A percentile compares a stretch with the other conserved stretches of the same genome.
These are phyloP conservation scores for Chaenocephalus aceratus DNA, from an alignment of 2,113 vertebrate genomes.

Conservation along the genomic window DNA sequence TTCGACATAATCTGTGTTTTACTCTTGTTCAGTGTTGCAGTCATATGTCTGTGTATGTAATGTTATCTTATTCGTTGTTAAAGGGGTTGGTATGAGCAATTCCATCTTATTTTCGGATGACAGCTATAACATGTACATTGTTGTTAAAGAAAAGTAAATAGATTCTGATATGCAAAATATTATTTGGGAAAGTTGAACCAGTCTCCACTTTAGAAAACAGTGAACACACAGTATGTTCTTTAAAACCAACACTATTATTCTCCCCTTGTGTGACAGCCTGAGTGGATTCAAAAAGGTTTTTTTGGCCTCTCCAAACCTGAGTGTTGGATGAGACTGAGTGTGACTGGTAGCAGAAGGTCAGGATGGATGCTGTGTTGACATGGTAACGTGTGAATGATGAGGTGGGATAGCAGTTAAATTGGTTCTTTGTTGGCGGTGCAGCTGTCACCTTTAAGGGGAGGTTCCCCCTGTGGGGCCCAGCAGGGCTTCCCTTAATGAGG, in stretches of 20 bases:
- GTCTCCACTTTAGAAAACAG: neutral
- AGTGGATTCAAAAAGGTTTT: neutral
- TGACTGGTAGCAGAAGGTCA: constrained; percentile 70
- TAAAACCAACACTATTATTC: neutral
- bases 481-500: constrained; percentile 78
- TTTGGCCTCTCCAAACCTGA: constrained; percentile 35
- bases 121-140: neutral
- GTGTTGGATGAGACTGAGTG: constrained; percentile 43
- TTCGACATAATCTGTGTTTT: constrained; percentile 1
- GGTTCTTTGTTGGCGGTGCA: constrained; percentile 79
- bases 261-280: neutral
- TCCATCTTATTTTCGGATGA: neutral
- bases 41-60: neutral
- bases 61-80: neutral
- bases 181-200: neutral
- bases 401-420: constrained; percentile 75
- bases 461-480: constrained; percentile 67
- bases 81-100: too few species aligned
- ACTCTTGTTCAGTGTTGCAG: neutral
- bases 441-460: constrained; percentile 77
- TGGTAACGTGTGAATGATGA: constrained; percentile 76
- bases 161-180: neutral
- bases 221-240: neutral
- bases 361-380: constrained; percentile 71
- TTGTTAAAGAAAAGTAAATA: neutral